Evolutionary conservation across 1,140 invertebrate genomes (phyloP), one percentile per base, ranked within the genome.

Genomic region (Maniola jurtina): DNA sequence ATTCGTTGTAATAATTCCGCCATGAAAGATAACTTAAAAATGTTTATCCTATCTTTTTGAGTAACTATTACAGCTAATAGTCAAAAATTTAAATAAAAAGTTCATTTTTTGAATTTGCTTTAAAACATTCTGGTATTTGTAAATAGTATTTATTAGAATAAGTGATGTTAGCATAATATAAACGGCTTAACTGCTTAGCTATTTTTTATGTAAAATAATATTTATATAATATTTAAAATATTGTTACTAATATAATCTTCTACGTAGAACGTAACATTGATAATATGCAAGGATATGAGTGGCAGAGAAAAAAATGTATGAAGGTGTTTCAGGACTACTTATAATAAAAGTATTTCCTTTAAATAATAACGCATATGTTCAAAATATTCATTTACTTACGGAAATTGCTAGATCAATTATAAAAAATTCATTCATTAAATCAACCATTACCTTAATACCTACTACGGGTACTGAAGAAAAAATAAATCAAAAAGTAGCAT

Each of bases 101-200:
- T 47, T 13, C 52, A 59, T 47, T 15, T 7, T 45, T 40, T 66
- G 13, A 0, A 45, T 55, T 47, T 57, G 33, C 38, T 67, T 59
- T 62, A 68, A 71, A 71, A 75, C 77, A 80, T 87, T 90, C 81
- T 86, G 85, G 88, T 87, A 80, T 81, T 80, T 90, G 86, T 90
- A 90, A 78, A 90, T 90, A 90, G 81, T 88, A 90, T 90, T 90
- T 90, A 88, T 86, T 88, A 88, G 85, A 65, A 66, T 85, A 83
- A 85, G 80, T 82, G 72, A 88, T 72, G 75, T 71, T 88, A 88
- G 86, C 80, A 83, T 84, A 81, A 83, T 84, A 81, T 86, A 85
- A 77, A 80, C 73, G 74, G 81, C 81, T 85, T 88, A 81, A 80
- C 70, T 84, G 86, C 86, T 88, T 88, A 86, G 76, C 79, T 80